Evolutionary conservation across 2,113 vertebrate species (phyloP), one percentile per base, ranked within the genome.

Genomic region (Platichthys stellatus): DNA sequence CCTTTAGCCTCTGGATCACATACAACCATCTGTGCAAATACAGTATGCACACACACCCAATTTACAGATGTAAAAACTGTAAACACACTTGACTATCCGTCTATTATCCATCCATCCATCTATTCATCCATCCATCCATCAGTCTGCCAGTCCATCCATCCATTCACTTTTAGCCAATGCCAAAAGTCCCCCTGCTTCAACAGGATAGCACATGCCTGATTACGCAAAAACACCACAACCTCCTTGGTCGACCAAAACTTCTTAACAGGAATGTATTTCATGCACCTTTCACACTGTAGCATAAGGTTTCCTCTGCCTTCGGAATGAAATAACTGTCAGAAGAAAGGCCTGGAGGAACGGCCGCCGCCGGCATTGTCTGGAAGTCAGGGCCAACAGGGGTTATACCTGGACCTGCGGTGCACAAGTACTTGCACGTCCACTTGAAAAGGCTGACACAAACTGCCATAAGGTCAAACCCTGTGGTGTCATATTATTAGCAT

Each of bases 1-100:
- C 75, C 81, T 78, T 85, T 56, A 85, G 63, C 80, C 69, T 81
- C 61, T 70, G 54, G 61, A 54, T 81, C 45, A 83, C 75, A 78
- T 66, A 54, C 12, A 62, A 58, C 69, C 38, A 84, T 86, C 53
- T 56, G 72, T 43, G 56, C 59, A 85, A 73, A 78, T 68, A 45
- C 62, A 63, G 61, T 40, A 86, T 66, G 28, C 49, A 75, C 59
- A 82, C 28, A 31, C 31, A 31, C 31, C 75, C 23, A 69, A 12
- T 40, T 62, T 40, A 56, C 23, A 69, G 11, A 74, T 40, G 18
- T 38, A 66, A 71, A 71, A 71, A 80, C 45, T 47, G 45, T 47
- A 47, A 47, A 47, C 3, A 47, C 14, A 14, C 45, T 47, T 17
- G 13, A 47, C 15, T 5, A 47, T 47, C 45, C 2, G 1, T 47